phyloP scores from a whole-genome alignment of 2,888 invertebrate species.

The Tachystola acroxantha region DNA sequence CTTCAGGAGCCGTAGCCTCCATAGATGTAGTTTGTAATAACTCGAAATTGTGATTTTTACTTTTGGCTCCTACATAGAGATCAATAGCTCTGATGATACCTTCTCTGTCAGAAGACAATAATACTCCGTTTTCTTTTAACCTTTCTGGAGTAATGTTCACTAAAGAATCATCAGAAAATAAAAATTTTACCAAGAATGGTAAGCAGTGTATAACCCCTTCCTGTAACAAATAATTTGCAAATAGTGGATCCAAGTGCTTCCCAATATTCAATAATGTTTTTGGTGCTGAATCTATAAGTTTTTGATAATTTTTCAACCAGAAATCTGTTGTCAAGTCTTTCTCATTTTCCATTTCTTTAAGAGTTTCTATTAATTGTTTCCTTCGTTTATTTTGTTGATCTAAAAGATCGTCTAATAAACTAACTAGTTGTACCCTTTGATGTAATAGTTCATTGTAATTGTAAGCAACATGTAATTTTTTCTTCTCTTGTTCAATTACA shows the following conservation, averaged over 20 bases:
- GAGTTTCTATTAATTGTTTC: constrained; percentile 81
- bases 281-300: constrained; percentile 86
- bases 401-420: constrained; percentile 82
- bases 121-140: constrained; percentile 78
- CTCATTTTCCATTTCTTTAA: constrained; percentile 84
- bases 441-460: constrained; percentile 84
- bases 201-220: constrained; percentile 87
- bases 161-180: constrained; percentile 72
- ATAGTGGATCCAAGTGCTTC: constrained; percentile 80
- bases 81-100: constrained; percentile 81
- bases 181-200: constrained; percentile 83
- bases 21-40: constrained; percentile 15
- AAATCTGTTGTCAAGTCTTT: constrained; percentile 77
- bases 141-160: constrained; percentile 74
- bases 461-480: constrained; percentile 81
- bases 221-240: constrained; percentile 83
- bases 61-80: constrained; percentile 71
- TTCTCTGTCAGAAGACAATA: constrained; percentile 74
- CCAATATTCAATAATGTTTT: constrained; percentile 80
- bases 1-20: constrained; percentile 42
- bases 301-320: constrained; percentile 90
- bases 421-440: constrained; percentile 82
- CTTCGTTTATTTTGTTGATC: constrained; percentile 83
- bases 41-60: constrained; percentile 35
- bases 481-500: constrained; percentile 84